Evolutionary conservation across 2,797 vertebrate species (phyloP), one percentile per base, ranked within the genome.

Genomic region (Protosalanx chinensis): DNA sequence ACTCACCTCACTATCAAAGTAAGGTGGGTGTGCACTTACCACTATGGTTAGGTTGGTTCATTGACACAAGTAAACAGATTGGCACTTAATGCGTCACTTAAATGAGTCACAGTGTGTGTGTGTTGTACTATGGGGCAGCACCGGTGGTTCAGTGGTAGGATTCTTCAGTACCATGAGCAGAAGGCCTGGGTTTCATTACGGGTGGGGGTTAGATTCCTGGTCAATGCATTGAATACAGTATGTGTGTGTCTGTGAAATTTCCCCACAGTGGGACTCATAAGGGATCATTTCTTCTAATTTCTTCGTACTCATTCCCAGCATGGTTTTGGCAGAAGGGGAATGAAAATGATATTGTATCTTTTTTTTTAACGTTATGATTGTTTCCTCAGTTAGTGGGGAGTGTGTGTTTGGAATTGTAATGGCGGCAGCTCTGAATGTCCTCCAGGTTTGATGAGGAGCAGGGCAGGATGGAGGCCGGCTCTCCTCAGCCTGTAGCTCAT

Each of bases 401-500:
- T 64, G 6, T 18, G 10, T 68, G 46, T 49, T 5, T 61, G 5
- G 3, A 8, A 23, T 49, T 46, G 13, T 23, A 15, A 67, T 51
- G 15, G 13, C 46, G 12, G 29, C 16, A 10, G n/a, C n/a, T 71
- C 33, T 71, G 32, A 63, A n/a, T 68, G 6, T 51, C 61, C 33
- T 81, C 7, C 41, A 91, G 90, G 63, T 91, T 88, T 66, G 67
- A 90, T 70, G 87, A 91, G 57, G 57, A 65, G 65, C 46, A 60
- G 32, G 73, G 53, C 13, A 30, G 1, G 62, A 84, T 91, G 82
- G 85, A 84, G 46, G 76, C 68, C 8, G 76, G 72, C 16, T 71
- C 81, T 33, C 79, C 86, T 0, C 64, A 66, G 58, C 82, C 60
- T 18, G 61, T 83, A 4, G 58, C 72, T 30, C n/a, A 84, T 23